A percentile compares a stretch with the other conserved stretches of the same genome.
Evolutionary conservation across 1,140 invertebrate species (phyloP).

Genomic region (Eupeodes corollae): DNA sequence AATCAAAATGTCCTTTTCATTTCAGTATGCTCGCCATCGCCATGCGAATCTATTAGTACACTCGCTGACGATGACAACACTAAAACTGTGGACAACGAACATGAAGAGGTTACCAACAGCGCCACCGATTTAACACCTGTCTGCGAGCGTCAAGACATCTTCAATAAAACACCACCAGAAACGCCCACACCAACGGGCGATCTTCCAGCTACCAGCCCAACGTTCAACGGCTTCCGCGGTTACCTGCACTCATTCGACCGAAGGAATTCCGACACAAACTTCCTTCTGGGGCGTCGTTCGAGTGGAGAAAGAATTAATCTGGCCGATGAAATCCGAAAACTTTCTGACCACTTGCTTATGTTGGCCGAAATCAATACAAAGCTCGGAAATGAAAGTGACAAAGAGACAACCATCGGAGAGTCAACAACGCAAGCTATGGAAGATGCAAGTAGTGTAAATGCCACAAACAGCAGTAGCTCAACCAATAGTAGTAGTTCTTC

Average conservation of each 20-base stretch:
- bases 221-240: slow-evolving; percentile 29
- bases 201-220: slow-evolving; percentile 16
- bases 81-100: slow-evolving; percentile 8
- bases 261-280: slow-evolving; percentile 61
- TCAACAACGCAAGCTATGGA: slow-evolving; percentile 7
- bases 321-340: slow-evolving; percentile 67
- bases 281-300: slow-evolving; percentile 37
- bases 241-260: slow-evolving; percentile 47
- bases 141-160: slow-evolving; percentile 7
- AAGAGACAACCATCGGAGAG: slow-evolving; percentile 4
- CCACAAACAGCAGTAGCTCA: slow-evolving; percentile 11
- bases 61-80: slow-evolving; percentile 43
- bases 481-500: slow-evolving; percentile 10
- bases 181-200: slow-evolving; percentile 14
- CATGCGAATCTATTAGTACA: slow-evolving; percentile 57
- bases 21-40: slow-evolving; percentile 60
- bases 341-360: slow-evolving; percentile 63
- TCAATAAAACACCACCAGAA: slow-evolving; percentile 14
- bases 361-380: slow-evolving; percentile 55
- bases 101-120: slow-evolving; percentile 15
- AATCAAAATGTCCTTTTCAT: neutral
- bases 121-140: slow-evolving; percentile 20
- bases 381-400: slow-evolving; percentile 41
- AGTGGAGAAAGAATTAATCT: slow-evolving; percentile 48
- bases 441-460: slow-evolving; percentile 8